These are phyloP conservation scores for Brachypalpus laphriformis DNA, from an alignment of 2,888 invertebrate species.

Conservation along the genomic window DNA sequence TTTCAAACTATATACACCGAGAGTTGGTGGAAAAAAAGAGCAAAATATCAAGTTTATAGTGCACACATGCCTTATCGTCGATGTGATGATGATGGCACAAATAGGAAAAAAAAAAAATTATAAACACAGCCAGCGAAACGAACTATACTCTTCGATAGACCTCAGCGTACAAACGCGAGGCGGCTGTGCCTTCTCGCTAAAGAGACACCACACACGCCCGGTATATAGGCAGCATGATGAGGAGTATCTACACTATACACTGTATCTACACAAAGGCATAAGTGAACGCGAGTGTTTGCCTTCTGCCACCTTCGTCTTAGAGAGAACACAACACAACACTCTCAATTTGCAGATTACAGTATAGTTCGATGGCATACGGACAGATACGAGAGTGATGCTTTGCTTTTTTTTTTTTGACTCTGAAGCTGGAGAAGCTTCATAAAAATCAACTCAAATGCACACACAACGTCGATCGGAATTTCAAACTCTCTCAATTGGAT, in stretches of 20 bases:
- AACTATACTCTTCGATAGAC: conserved; percentile 72
- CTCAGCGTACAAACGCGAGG: conserved; percentile 55
- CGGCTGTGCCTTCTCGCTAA: conserved; percentile 45
- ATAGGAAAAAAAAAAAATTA: conserved; percentile 7
- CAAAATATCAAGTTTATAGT: conserved; percentile 72
- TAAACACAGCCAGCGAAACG: conserved; percentile 49
- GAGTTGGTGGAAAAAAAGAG: conserved; percentile 22
- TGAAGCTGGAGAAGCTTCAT: conserved; percentile 18
- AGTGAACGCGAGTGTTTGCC: conserved; percentile 52
- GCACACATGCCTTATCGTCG: conserved; percentile 68
- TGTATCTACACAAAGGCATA: conserved; percentile 55
- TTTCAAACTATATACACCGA: conserved; percentile 46
- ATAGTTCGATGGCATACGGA: conserved; percentile 60
- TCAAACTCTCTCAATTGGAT: conserved; percentile 34
- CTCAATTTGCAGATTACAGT: conserved; percentile 71
- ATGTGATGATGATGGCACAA: conserved; percentile 62
- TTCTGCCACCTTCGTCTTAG: conserved; percentile 64
- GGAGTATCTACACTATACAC: conserved; percentile 64
- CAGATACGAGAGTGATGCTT: conserved; percentile 44
- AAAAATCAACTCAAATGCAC: conserved; percentile 41
- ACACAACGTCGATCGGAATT: conserved; percentile 33
- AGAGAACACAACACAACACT: conserved; percentile 55
- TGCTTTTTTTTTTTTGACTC: conserved; percentile 19
- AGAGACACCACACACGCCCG: conserved; percentile 59
- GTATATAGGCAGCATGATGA: conserved; percentile 51